Percentiles rank a stretch among this genome's conserved stretches.
These are phyloP conservation scores for Hirtodrosophila trivittata DNA, from an alignment of 2,888 invertebrate species.

Conservation along the genomic window DNA sequence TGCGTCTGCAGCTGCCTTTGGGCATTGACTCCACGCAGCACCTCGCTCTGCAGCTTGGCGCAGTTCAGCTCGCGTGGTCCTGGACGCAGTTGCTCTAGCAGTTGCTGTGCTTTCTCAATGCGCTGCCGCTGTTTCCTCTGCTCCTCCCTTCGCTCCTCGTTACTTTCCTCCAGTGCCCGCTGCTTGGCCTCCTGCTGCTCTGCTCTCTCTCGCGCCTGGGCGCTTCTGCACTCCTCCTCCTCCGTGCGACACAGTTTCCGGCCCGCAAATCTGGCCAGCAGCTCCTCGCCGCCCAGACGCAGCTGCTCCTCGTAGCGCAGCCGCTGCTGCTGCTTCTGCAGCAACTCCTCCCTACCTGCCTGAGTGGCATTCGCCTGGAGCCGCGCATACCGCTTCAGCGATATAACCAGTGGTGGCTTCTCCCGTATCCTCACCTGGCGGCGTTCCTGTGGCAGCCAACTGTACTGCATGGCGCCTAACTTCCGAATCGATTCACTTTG, in stretches of 20 bases:
- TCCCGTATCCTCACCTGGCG: conserved; percentile 49
- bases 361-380: conserved; percentile 53
- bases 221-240: conserved; percentile 55
- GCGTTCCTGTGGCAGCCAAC: conserved; percentile 66
- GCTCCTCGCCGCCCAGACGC: conserved; percentile 55
- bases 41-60: conserved; percentile 82
- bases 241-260: conserved; percentile 51
- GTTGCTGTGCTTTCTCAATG: conserved; percentile 77
- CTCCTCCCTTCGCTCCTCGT: conserved; percentile 82
- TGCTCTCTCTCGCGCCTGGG: conserved; percentile 21
- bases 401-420: conserved; percentile 72
- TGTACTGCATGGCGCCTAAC: conserved; percentile 52
- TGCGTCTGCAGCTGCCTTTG: conserved; percentile 78
- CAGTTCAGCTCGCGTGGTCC: conserved; percentile 81
- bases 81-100: conserved; percentile 79
- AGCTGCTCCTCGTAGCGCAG: conserved; percentile 45
- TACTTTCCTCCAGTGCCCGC: conserved; percentile 42
- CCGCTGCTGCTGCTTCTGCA: conserved; percentile 46
- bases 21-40: conserved; percentile 78
- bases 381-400: conserved; percentile 55
- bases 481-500: conserved; percentile 7
- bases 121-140: conserved; percentile 67
- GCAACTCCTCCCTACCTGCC: conserved; percentile 24
- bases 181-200: conserved; percentile 28
- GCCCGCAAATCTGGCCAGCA: conserved; percentile 50